These are phyloP conservation scores for Acanthisitta chloris DNA, from an alignment of 2,113 vertebrate species.

Conservation along the genomic window DNA sequence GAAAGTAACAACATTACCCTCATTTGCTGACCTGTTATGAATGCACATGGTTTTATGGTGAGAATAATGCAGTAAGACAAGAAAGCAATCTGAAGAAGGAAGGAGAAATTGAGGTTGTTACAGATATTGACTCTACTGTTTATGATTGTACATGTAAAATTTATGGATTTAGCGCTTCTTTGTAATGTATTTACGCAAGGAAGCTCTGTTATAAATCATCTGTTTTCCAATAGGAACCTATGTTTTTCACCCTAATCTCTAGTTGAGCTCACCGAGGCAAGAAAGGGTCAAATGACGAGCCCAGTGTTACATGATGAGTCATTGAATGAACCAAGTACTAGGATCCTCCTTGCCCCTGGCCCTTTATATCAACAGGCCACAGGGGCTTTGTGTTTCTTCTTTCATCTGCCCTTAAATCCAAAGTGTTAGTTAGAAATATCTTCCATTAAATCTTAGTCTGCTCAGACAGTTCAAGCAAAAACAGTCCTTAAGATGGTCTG, in stretches of 20 bases:
- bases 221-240: constrained; percentile 43
- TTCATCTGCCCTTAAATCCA: constrained; percentile 40
- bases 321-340: constrained; percentile 41
- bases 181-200: constrained; percentile 55
- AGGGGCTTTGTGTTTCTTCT: constrained; percentile 1
- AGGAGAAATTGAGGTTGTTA: neutral
- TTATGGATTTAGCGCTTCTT: constrained; percentile 46
- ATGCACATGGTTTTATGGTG: neutral
- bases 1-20: neutral
- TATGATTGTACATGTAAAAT: constrained; percentile 12
- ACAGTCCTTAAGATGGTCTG: neutral
- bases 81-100: neutral
- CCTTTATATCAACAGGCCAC: constrained; percentile 56
- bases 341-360: constrained; percentile 43
- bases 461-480: neutral
- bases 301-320: constrained; percentile 54
- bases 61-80: neutral
- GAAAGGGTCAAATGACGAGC: constrained; percentile 55
- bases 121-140: neutral
- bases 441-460: neutral
- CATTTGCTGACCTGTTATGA: neutral
- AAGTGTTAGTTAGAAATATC: neutral
- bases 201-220: constrained; percentile 53
- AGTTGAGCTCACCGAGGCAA: constrained; percentile 50
- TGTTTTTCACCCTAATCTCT: constrained; percentile 49